phyloP scores from a whole-genome alignment of 2,888 invertebrate genomes.

The Ischnura elegans region DNA sequence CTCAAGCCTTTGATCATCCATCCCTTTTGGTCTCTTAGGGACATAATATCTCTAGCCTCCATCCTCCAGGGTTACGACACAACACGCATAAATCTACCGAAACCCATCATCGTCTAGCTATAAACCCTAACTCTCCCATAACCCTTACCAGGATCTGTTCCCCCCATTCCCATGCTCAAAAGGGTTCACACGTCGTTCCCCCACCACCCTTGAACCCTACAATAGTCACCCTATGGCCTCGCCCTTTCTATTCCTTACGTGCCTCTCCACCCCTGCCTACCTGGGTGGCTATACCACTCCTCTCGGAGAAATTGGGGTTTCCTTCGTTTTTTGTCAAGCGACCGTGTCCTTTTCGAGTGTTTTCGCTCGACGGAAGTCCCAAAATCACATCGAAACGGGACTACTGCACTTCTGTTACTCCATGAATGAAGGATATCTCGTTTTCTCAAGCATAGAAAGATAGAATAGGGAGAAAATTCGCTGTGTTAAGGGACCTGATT shows the following conservation, averaged over 20 bases:
- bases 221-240: neutral
- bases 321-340: neutral
- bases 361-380: neutral
- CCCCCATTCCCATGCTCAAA: neutral
- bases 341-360: neutral
- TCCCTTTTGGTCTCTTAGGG: conserved; percentile 19
- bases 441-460: neutral
- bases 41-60: neutral
- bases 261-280: neutral
- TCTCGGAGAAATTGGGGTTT: neutral
- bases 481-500: neutral
- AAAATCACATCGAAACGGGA: neutral
- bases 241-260: neutral
- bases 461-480: neutral
- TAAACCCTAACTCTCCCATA: neutral
- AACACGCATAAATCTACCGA: conserved; percentile 44
- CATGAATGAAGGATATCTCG: neutral
- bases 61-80: conserved; percentile 44
- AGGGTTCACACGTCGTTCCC: neutral
- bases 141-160: neutral
- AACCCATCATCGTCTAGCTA: conserved; percentile 17
- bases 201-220: neutral
- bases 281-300: neutral
- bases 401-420: neutral
- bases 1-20: neutral